phyloP scores from a whole-genome alignment of 1,140 invertebrate species.

The Helicoverpa armigera region DNA sequence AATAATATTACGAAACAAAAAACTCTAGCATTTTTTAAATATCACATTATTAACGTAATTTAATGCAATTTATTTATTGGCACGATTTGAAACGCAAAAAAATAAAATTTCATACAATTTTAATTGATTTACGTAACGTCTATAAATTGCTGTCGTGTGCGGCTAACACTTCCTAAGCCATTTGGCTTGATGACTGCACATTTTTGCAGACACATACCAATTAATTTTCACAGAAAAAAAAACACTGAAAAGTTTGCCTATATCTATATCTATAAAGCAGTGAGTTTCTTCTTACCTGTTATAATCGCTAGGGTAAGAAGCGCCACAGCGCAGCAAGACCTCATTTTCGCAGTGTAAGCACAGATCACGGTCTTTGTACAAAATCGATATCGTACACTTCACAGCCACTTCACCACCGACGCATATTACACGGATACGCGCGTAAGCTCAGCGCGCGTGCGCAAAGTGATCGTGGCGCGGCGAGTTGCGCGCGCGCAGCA shows the following conservation, averaged over 20 bases:
- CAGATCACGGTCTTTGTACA: slow-evolving; percentile 68
- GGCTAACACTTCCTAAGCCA: slow-evolving; percentile 31
- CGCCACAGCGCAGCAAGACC: slow-evolving; percentile 71
- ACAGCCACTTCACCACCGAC: slow-evolving; percentile 79
- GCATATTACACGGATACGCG: slow-evolving; percentile 74
- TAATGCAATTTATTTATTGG: background rate
- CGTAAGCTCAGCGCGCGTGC: slow-evolving; percentile 76
- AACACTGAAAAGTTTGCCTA: slow-evolving; percentile 2
- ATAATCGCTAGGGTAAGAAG: slow-evolving; percentile 70
- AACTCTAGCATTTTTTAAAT: background rate
- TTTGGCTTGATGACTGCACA: slow-evolving; percentile 29
- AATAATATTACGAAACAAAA: slow-evolving; percentile 25
- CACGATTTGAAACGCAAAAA: background rate
- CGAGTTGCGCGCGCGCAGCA: slow-evolving; percentile 43
- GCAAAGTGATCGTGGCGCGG: slow-evolving; percentile 64
- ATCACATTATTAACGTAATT: background rate
- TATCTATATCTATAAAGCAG: no score
- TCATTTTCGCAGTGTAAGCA: slow-evolving; percentile 65
- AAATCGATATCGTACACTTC: slow-evolving; percentile 60
- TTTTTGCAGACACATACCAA: slow-evolving; percentile 7
- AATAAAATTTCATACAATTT: no score
- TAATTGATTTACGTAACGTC: slow-evolving; percentile 1
- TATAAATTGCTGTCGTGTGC: background rate
- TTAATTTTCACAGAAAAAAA: slow-evolving; percentile 21
- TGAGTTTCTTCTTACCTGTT: slow-evolving; percentile 64